These are phyloP conservation scores for Mythimna lalbum DNA, from an alignment of 2,888 invertebrate species.

Conservation along the genomic window DNA sequence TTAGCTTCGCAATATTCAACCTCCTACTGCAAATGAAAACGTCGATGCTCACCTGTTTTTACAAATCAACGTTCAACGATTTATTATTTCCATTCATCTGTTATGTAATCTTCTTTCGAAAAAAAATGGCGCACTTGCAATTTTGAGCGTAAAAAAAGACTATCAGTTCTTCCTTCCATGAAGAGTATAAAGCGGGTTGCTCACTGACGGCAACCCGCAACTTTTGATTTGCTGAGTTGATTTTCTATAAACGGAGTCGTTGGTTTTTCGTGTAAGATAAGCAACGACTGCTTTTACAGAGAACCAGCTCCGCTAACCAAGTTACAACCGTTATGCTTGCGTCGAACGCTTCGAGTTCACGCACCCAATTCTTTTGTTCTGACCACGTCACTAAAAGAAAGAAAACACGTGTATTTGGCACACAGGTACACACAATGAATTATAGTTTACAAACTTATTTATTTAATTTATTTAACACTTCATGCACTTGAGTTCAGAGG, in stretches of 20 bases:
- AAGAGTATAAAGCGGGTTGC: slow-evolving; percentile 10
- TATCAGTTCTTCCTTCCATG: slow-evolving; percentile 37
- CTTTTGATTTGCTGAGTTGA: background rate
- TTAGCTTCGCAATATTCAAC: background rate
- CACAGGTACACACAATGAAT: no score
- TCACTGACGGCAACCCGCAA: slow-evolving; percentile 10
- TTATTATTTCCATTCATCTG: slow-evolving; percentile 49
- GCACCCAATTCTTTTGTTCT: no score
- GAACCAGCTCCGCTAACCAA: no score
- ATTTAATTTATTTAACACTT: no score
- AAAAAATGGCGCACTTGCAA: slow-evolving; percentile 38
- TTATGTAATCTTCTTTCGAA: slow-evolving; percentile 50
- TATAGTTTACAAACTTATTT: no score
- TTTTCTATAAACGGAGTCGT: background rate
- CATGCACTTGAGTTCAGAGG: no score
- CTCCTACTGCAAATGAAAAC: background rate
- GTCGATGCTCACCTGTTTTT: slow-evolving; percentile 13
- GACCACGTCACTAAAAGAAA: no score
- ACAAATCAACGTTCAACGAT: slow-evolving; percentile 35
- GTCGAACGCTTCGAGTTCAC: no score
- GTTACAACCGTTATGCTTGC: no score
- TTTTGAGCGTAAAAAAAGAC: slow-evolving; percentile 46
- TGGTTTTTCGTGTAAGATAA: background rate
- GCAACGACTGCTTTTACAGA: no score
- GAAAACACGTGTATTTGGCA: no score